Evolutionary conservation across 53 echinoderm and acorn worm species (phyloP).

Genomic region (Temnopleurus reevesii): DNA sequence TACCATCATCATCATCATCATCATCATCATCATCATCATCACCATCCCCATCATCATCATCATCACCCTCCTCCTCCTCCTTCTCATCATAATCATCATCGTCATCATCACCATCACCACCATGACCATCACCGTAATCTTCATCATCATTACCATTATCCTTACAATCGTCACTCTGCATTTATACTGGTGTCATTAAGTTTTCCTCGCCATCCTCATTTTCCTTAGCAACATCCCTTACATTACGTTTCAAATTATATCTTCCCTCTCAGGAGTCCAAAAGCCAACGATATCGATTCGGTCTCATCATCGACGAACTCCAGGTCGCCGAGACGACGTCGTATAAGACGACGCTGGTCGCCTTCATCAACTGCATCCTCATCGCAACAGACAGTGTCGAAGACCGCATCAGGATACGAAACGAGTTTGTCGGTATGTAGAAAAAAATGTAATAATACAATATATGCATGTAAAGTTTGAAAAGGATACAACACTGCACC

Average conservation of each 20-base stretch:
- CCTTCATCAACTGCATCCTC: slow-evolving; percentile 93
- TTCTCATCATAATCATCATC: background rate
- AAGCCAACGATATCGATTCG: slow-evolving; percentile 77
- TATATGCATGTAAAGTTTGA: no score
- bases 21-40: no score
- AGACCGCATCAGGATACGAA: slow-evolving; percentile 83
- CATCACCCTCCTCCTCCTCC: background rate
- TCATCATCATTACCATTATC: no score
- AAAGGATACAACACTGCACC: no score
- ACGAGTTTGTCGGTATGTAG: slow-evolving; percentile 88
- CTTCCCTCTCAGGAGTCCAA: slow-evolving; percentile 65
- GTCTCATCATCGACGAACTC: slow-evolving; percentile 88
- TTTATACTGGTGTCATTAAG: no score
- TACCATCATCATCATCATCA: no score
- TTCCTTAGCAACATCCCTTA: background rate
- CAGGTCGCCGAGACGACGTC: slow-evolving; percentile 67
- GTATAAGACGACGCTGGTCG: slow-evolving; percentile 89
- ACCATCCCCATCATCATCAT: no score
- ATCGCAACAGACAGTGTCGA: slow-evolving; percentile 82
- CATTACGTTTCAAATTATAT: background rate
- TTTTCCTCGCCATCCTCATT: background rate
- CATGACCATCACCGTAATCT: no score
- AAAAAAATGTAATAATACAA: background rate
- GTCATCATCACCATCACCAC: background rate
- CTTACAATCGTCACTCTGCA: background rate